Evolutionary conservation across 2,888 invertebrate genomes (phyloP).

Genomic region (Neoscelio sp.): DNA sequence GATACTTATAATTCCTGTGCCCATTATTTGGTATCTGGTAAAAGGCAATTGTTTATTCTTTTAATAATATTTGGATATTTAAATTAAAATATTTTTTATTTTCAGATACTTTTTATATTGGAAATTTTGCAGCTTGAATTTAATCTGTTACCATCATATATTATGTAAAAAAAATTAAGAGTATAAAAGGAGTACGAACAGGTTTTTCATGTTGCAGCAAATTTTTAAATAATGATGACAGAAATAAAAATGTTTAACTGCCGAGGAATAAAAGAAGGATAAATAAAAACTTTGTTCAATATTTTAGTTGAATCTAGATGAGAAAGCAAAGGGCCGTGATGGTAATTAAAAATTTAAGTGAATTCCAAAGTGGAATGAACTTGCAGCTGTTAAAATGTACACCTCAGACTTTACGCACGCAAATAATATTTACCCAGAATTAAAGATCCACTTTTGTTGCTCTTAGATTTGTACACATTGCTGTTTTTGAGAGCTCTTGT

Average conservation of each 20-base stretch:
- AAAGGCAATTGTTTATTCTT: not conserved
- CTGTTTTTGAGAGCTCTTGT: not conserved
- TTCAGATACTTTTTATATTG: too few species aligned
- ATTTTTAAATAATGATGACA: too few species aligned
- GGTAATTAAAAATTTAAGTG: conserved; percentile 27
- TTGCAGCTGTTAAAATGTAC: conserved; percentile 23
- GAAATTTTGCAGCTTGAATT: too few species aligned
- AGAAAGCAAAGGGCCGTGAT: not conserved
- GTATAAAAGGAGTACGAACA: not conserved
- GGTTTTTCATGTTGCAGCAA: not conserved
- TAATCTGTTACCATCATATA: too few species aligned
- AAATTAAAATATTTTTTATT: not conserved
- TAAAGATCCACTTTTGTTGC: not conserved
- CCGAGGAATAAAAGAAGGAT: not conserved
- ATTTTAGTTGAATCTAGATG: conserved; percentile 25
- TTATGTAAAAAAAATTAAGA: too few species aligned
- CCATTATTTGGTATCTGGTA: too few species aligned
- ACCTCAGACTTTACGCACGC: conserved; percentile 6
- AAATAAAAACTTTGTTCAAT: conserved; percentile 24
- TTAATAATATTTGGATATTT: conserved; percentile 2
- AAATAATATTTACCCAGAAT: conserved; percentile 22
- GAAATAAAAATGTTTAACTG: conserved; percentile 9
- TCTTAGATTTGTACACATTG: not conserved
- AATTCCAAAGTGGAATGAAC: conserved; percentile 17
- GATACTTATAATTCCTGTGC: not conserved